A percentile compares a stretch with the other conserved stretches of the same genome.
phyloP scores from a whole-genome alignment of 92 coral and sea anemone genomes.

The Virgularia gustaviana region DNA sequence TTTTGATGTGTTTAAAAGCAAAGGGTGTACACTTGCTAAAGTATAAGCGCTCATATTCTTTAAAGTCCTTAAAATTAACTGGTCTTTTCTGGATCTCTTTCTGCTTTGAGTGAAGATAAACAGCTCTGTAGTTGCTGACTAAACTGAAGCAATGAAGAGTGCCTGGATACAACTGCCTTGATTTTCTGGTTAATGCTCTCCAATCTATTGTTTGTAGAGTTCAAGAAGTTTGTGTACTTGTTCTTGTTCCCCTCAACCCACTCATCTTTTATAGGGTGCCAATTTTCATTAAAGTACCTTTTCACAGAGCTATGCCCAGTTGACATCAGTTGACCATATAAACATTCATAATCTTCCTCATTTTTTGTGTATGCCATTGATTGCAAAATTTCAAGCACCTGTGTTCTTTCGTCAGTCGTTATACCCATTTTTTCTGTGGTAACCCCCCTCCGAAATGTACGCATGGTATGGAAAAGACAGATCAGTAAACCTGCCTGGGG shows the following conservation, averaged over 20 bases:
- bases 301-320: slow-evolving; percentile 33
- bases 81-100: slow-evolving; percentile 50
- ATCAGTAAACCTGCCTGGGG: slow-evolving; percentile 38
- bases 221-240: slow-evolving; percentile 30
- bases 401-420: slow-evolving; percentile 37
- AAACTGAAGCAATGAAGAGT: slow-evolving; percentile 43
- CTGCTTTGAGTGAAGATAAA: slow-evolving; percentile 31
- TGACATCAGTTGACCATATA: slow-evolving; percentile 24
- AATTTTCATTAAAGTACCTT: slow-evolving; percentile 41
- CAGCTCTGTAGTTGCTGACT: slow-evolving; percentile 42
- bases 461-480: slow-evolving; percentile 48
- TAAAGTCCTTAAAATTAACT: slow-evolving; percentile 30
- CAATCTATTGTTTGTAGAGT: slow-evolving; percentile 52
- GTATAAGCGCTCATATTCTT: slow-evolving; percentile 11
- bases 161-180: slow-evolving; percentile 39
- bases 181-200: slow-evolving; percentile 54
- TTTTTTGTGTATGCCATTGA: slow-evolving; percentile 39
- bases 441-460: slow-evolving; percentile 36
- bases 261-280: slow-evolving; percentile 39
- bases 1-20: slow-evolving; percentile 39
- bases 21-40: slow-evolving; percentile 39
- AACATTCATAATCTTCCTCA: slow-evolving; percentile 23
- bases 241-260: slow-evolving; percentile 31
- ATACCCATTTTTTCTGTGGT: slow-evolving; percentile 51
- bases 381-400: slow-evolving; percentile 43